Evolutionary conservation across 1,140 invertebrate species (phyloP).

Genomic region (Notospermus geniculatus): DNA sequence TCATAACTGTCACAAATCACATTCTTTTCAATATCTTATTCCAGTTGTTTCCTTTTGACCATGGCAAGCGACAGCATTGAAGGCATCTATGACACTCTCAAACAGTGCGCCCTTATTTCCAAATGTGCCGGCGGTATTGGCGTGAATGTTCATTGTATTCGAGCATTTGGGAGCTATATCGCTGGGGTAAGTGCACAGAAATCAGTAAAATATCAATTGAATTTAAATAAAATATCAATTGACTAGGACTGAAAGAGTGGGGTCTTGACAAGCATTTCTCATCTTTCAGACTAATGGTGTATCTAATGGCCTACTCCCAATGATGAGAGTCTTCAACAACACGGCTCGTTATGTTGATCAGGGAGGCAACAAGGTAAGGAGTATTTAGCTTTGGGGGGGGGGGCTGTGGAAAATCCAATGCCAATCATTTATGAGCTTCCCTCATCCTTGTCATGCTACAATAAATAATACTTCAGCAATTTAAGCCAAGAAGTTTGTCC

Average conservation of each 20-base stretch:
- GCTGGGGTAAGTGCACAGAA: slow-evolving; percentile 65
- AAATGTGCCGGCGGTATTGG: slow-evolving; percentile 98
- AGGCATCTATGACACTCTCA: slow-evolving; percentile 90
- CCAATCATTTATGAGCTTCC: too few species aligned
- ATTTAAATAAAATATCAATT: too few species aligned
- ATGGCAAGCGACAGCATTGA: slow-evolving; percentile 97
- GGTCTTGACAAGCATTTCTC: slow-evolving; percentile 8
- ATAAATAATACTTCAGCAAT: too few species aligned
- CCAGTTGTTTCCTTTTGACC: slow-evolving; percentile 88
- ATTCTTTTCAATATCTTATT: slow-evolving; percentile 35
- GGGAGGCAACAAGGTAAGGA: slow-evolving; percentile 85
- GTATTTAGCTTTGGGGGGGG: not conserved
- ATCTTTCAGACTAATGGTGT: slow-evolving; percentile 76
- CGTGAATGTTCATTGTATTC: slow-evolving; percentile 93
- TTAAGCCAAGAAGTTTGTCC: too few species aligned
- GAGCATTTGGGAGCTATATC: slow-evolving; percentile 87
- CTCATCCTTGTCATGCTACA: too few species aligned
- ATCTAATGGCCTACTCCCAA: slow-evolving; percentile 96
- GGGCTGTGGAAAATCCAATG: too few species aligned
- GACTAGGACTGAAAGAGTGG: too few species aligned
- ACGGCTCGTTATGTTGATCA: slow-evolving; percentile 97
- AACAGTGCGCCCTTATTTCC: slow-evolving; percentile 93
- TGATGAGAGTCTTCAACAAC: slow-evolving; percentile 95
- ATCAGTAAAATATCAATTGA: not conserved
- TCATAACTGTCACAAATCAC: too few species aligned